Evolutionary conservation across 2,797 vertebrate species (phyloP), one percentile per base, ranked within the genome.

Genomic region (Myotis vivesi): DNA sequence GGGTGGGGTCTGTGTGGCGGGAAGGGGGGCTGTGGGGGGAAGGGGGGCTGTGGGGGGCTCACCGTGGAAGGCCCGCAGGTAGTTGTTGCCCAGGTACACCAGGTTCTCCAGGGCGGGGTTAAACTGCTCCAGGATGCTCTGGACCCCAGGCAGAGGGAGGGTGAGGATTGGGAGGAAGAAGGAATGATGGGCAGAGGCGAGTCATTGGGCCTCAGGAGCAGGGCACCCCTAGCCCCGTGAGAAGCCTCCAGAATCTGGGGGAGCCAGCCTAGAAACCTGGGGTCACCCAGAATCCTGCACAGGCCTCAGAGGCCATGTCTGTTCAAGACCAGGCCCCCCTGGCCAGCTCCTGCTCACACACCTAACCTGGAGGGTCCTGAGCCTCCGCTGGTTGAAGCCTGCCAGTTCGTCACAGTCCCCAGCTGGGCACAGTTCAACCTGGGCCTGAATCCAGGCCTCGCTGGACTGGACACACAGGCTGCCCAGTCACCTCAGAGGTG

Each of bases 61-160:
- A 99, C 99, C 99, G 0, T 99, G 98, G 95, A 99, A 99, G 92
- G 99, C 99, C 77, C 98, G 98, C 36, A 99, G 92, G 92, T 99
- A 99, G 97, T 99, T 99, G 97, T 99, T 99, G 2, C 99, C 99
- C 89, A 99, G 98, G 91, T 98, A 98, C 51, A 99, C 99, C 96
- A 99, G 98, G 89, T 99, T 99, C 98, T 99, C 99, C 85, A 99
- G 97, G 16, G 99, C 98, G 0, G 99, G 99, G 96, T 99, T 99
- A 98, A 99, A 99, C 95, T 99, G 99, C 59, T 99, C 99, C 98
- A 99, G 98, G 95, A 99, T 98, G 94, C 95, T 99, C 99, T 99
- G 98, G 89, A 44, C 66, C 71, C 87, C 55, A 0, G 38, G 55
- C 46, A 2, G 68, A 62, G 69, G 87, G 41, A 41, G 30, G 20